Percentiles rank a stretch among this genome's conserved stretches.
These are phyloP conservation scores for Drosophila micromelanica DNA, from an alignment of 1,140 invertebrate species.

Conservation along the genomic window DNA sequence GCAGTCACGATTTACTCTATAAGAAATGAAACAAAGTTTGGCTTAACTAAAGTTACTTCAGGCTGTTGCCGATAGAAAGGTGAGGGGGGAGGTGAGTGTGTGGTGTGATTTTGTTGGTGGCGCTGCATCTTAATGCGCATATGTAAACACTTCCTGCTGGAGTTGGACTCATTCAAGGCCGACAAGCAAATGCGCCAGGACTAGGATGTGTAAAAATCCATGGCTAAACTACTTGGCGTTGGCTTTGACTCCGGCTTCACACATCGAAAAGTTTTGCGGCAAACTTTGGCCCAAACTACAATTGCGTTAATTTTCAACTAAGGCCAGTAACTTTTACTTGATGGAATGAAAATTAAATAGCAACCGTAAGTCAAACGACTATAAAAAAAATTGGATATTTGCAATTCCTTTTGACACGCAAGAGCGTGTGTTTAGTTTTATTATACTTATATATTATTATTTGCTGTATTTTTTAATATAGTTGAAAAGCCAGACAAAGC, in stretches of 20 bases:
- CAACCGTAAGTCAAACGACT: background rate
- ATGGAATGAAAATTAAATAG: slow-evolving; percentile 56
- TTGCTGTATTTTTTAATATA: background rate
- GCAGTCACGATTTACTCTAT: slow-evolving; percentile 58
- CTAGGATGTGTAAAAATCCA: slow-evolving; percentile 67
- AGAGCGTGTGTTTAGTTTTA: background rate
- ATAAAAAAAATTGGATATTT: slow-evolving; percentile 4
- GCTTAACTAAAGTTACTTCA: slow-evolving; percentile 40
- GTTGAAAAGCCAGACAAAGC: slow-evolving; percentile 17
- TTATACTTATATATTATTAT: background rate
- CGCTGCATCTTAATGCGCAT: slow-evolving; percentile 73
- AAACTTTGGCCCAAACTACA: slow-evolving; percentile 43
- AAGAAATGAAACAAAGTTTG: slow-evolving; percentile 67
- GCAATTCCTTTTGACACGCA: slow-evolving; percentile 14
- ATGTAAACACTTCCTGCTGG: slow-evolving; percentile 72
- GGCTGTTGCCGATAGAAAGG: background rate
- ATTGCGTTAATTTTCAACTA: slow-evolving; percentile 71
- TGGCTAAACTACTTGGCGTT: slow-evolving; percentile 61
- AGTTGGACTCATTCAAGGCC: slow-evolving; percentile 28
- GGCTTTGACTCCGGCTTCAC: slow-evolving; percentile 23
- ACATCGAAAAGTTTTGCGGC: slow-evolving; percentile 35
- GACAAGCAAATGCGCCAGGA: slow-evolving; percentile 13
- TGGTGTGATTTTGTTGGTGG: background rate
- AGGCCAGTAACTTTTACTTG: slow-evolving; percentile 54
- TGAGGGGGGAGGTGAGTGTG: background rate